Conservation (phyloP, 2,888 invertebrate species). For the Troilus luridus region DNA sequence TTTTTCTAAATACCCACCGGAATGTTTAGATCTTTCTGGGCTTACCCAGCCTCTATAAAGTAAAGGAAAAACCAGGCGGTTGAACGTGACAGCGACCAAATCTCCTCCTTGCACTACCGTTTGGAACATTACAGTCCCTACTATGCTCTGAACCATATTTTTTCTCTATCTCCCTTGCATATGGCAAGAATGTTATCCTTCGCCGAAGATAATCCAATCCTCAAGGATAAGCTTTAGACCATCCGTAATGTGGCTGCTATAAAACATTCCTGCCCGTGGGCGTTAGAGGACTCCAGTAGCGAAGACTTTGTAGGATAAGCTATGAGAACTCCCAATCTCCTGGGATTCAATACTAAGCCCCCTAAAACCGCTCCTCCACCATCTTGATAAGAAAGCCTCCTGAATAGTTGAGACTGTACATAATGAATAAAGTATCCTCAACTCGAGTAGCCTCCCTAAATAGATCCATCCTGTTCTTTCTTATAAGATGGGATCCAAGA, state of each 20-base stretch:
- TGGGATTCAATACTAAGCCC: constrained; percentile 25
- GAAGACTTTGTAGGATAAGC: constrained; percentile 13
- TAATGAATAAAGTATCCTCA: neutral
- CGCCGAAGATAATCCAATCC: neutral
- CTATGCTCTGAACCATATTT: too few species aligned
- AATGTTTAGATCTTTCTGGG: too few species aligned
- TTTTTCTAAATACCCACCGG: too few species aligned
- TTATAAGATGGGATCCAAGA: neutral
- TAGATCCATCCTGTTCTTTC: neutral
- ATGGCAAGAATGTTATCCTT: too few species aligned
- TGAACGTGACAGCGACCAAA: too few species aligned
- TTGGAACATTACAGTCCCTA: too few species aligned
- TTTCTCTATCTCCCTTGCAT: too few species aligned
- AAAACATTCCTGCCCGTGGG: neutral
- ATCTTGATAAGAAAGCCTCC: neutral
- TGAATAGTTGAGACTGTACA: neutral
- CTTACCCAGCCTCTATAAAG: too few species aligned
- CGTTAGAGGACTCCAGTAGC: neutral
- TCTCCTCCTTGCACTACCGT: too few species aligned
- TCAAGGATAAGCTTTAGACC: neutral
- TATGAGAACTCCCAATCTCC: neutral
- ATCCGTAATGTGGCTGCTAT: neutral
- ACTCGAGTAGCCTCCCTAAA: neutral
- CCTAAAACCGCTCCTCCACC: neutral
- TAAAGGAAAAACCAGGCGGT: too few species aligned